These are phyloP conservation scores for Megaleporinus macrocephalus DNA, from an alignment of 2,113 vertebrate species.

Conservation along the genomic window DNA sequence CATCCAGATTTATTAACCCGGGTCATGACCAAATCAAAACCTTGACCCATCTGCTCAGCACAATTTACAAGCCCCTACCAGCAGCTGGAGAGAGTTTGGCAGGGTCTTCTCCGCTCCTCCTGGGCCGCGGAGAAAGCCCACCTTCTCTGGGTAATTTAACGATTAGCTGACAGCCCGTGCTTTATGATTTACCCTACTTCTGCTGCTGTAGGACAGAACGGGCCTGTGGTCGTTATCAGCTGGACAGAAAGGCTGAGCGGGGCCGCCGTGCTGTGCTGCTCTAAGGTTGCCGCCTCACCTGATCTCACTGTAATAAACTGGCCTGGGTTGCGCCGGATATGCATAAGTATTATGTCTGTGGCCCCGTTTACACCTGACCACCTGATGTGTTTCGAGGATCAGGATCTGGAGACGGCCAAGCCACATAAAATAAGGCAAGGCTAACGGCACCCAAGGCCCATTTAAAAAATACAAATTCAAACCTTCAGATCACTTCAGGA, in stretches of 20 bases:
- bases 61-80: conserved; percentile 58
- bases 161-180: conserved; percentile 51
- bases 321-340: neutral
- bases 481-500: too few species aligned
- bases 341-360: neutral
- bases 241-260: neutral
- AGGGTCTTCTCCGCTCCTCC: conserved; percentile 21
- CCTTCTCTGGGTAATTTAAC: conserved; percentile 56
- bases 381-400: too few species aligned
- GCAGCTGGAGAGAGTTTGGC: conserved; percentile 45
- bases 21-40: conserved; percentile 63
- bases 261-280: neutral
- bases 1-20: conserved; percentile 61
- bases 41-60: conserved; percentile 56
- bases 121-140: conserved; percentile 28
- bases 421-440: too few species aligned
- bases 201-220: conserved; percentile 19
- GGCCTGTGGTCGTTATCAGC: conserved; percentile 21
- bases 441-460: too few species aligned
- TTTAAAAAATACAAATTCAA: too few species aligned
- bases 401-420: too few species aligned
- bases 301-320: neutral
- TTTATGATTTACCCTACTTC: conserved; percentile 47
- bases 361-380: too few species aligned
- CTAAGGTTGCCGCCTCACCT: neutral